Percentiles rank a stretch among this genome's conserved stretches.
Conservation (phyloP, 2,888 invertebrate genomes). For the Cancer borealis region DNA sequence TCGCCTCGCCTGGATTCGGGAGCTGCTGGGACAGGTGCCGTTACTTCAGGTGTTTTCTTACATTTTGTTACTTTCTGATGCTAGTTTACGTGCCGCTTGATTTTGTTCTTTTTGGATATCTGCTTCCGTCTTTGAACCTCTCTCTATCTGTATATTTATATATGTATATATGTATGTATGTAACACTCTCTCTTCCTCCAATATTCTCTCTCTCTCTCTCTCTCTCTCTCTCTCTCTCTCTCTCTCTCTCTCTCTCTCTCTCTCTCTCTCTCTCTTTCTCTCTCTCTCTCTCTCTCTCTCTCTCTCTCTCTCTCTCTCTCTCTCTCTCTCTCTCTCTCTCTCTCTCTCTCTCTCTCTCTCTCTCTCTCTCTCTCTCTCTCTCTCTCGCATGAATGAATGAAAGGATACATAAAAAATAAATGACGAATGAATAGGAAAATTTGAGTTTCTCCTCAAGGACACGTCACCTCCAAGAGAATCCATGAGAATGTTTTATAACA, state of each 20-base stretch:
- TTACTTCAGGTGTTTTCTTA: background rate
- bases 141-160: background rate
- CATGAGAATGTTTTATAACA: background rate
- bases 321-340: background rate
- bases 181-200: background rate
- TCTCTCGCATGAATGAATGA: background rate
- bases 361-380: conserved; percentile 45
- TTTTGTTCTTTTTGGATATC: background rate
- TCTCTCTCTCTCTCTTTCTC: conserved; percentile 42
- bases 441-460: background rate
- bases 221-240: background rate
- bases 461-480: background rate
- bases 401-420: background rate
- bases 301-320: background rate
- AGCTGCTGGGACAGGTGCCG: background rate
- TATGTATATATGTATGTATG: too few relatives aligned
- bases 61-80: background rate
- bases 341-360: conserved; percentile 43
- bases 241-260: conserved; percentile 41
- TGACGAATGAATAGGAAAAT: background rate
- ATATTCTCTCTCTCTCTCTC: background rate
- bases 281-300: background rate
- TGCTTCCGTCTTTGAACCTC: background rate
- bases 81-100: background rate
- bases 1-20: background rate